These are phyloP conservation scores for Coendou prehensilis DNA, from an alignment of 2,797 vertebrate species.

Conservation along the genomic window DNA sequence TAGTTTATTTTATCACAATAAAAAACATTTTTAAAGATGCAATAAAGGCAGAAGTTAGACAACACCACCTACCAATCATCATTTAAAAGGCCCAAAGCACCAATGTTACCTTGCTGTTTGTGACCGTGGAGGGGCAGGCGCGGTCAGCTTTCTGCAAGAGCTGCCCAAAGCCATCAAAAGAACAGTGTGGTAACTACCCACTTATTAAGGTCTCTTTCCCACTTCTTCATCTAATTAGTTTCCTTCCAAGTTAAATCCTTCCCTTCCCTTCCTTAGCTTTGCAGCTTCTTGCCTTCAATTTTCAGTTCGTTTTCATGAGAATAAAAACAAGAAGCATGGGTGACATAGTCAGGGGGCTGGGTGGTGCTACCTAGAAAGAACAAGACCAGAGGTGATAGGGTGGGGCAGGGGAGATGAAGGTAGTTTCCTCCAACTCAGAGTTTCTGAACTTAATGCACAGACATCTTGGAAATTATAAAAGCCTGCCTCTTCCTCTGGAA, in stretches of 20 bases:
- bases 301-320: slow-evolving; percentile 48
- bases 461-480: background rate
- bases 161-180: background rate
- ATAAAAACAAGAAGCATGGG: background rate
- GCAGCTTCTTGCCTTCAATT: background rate
- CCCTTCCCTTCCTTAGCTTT: slow-evolving; percentile 50
- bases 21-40: background rate
- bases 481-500: background rate
- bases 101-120: background rate
- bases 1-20: background rate
- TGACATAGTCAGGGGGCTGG: background rate
- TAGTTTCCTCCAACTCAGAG: background rate
- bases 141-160: background rate
- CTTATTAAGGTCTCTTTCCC: slow-evolving; percentile 10
- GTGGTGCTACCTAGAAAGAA: background rate
- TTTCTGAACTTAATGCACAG: background rate
- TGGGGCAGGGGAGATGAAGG: background rate
- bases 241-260: slow-evolving; percentile 50
- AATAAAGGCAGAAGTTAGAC: background rate
- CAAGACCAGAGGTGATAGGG: background rate
- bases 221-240: slow-evolving; percentile 49
- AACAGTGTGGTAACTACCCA: background rate
- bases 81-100: background rate
- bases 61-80: background rate
- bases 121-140: background rate